Base-by-base conservation (phyloP, 1,140 invertebrate genomes). In the Neotoxoptera formosana region DNA sequence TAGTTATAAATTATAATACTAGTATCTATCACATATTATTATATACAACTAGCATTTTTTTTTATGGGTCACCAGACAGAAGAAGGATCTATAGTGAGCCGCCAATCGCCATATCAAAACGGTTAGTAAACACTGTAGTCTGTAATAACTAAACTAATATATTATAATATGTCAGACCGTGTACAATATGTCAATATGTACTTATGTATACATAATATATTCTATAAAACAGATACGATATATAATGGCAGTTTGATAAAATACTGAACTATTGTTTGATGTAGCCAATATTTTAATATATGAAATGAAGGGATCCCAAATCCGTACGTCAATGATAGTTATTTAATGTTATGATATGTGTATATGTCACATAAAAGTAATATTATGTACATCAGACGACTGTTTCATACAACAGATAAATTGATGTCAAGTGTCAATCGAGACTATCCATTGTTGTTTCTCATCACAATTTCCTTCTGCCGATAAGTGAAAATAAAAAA, bases 401-500 rank as follows among this genome's bases (percentile, higher is more conserved):
- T 36, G 34, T 83, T 83, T 23, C 7, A 83, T 83, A 41, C 23
- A 83, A 83, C 20, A 20, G 81, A 23, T 83, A 83, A 23, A 83
- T 83, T 41, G 8, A 36, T 83, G 81, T 83, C 81, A 83, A 41
- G 81, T 83, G 20, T 23, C 81, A 83, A 83, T 83, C 23, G 81
- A 83, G 81, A 83, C 34, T 34, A 83, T 83, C 20, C 21, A 83
- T 83, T 83, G 81, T 83, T 83, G 81, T 83, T 83, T 83, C 20
- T 83, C 21, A 83, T 83, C 41, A 41, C n/a, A 1, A 41, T 41
- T 83, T 34, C 8, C 20, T 20, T 36, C 34, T 36, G 81, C 36
- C 23, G 81, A 83, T 83, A 83, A 41, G 21, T 23, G 36, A 83
- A 83, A 83, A 83, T 34, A 81, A 83, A 83, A 83, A 83, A 83